phyloP scores from a whole-genome alignment of 2,797 vertebrate species.

The Chloroceryle amazona region DNA sequence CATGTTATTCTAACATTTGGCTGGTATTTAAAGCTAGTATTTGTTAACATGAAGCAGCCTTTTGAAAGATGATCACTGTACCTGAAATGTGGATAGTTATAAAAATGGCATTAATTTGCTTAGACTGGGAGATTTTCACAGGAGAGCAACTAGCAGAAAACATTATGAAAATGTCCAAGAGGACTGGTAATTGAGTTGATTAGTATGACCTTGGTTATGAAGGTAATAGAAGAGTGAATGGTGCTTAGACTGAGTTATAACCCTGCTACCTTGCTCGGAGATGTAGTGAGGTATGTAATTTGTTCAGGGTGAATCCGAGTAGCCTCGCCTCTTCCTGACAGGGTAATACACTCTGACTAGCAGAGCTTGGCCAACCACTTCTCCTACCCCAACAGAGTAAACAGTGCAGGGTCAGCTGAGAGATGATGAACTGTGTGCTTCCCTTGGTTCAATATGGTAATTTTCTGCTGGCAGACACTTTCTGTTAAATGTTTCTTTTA shows the following conservation, averaged over 20 bases:
- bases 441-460: neutral
- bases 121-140: constrained; percentile 98
- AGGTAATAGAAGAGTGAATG: constrained; percentile 88
- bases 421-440: constrained; percentile 37
- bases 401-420: constrained; percentile 72
- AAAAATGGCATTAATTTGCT: constrained; percentile 99
- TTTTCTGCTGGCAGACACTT: constrained; percentile 25
- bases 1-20: neutral
- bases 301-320: constrained; percentile 84
- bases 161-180: constrained; percentile 98
- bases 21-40: neutral
- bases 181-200: constrained; percentile 98
- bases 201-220: constrained; percentile 98
- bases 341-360: constrained; percentile 83
- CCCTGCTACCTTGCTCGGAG: constrained; percentile 78
- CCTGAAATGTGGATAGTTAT: constrained; percentile 93
- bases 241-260: constrained; percentile 92
- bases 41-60: constrained; percentile 24
- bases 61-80: constrained; percentile 90
- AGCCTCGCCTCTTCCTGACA: constrained; percentile 82
- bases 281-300: constrained; percentile 82
- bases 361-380: constrained; percentile 82
- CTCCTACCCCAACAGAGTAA: constrained; percentile 73
- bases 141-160: constrained; percentile 98
- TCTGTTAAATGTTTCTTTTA: neutral